A percentile compares a stretch with the other conserved stretches of the same genome.
These are phyloP conservation scores for Panthera uncia DNA, from an alignment of 2,113 vertebrate species.

Conservation along the genomic window DNA sequence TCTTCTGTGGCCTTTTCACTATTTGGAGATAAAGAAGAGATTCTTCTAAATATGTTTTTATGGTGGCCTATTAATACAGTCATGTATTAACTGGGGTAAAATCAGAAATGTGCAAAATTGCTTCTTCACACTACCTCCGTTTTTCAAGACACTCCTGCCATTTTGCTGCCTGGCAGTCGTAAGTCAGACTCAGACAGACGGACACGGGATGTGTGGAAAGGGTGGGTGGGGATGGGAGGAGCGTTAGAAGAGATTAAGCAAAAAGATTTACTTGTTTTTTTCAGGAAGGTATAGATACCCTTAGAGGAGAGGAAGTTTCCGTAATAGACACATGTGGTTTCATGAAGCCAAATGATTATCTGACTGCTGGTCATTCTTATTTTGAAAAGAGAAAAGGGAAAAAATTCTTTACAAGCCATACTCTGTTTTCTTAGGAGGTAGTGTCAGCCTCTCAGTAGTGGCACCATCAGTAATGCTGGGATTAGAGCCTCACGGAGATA, in stretches of 20 bases:
- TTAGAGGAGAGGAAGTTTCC: background rate
- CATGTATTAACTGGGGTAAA: background rate
- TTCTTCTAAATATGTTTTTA: background rate
- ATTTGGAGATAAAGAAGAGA: background rate
- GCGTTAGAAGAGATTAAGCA: background rate
- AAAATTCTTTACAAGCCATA: constrained; percentile 54
- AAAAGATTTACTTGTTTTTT: background rate
- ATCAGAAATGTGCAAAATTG: background rate
- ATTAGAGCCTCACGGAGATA: constrained; percentile 65
- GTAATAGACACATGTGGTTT: constrained; percentile 33
- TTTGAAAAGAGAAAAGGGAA: constrained; percentile 51
- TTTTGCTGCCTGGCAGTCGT: background rate
- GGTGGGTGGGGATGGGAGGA: background rate
- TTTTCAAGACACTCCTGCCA: background rate
- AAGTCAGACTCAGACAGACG: background rate
- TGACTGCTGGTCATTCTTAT: constrained; percentile 52
- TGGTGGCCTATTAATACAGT: background rate
- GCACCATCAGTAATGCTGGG: constrained; percentile 56
- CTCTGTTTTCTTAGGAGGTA: constrained; percentile 12
- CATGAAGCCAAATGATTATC: constrained; percentile 65
- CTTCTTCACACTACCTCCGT: background rate
- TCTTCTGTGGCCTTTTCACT: background rate
- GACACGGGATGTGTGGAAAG: background rate
- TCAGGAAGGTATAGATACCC: background rate
- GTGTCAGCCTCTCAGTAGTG: constrained; percentile 20